phyloP scores from a whole-genome alignment of 1,140 invertebrate genomes.

The Heliconius congener region DNA sequence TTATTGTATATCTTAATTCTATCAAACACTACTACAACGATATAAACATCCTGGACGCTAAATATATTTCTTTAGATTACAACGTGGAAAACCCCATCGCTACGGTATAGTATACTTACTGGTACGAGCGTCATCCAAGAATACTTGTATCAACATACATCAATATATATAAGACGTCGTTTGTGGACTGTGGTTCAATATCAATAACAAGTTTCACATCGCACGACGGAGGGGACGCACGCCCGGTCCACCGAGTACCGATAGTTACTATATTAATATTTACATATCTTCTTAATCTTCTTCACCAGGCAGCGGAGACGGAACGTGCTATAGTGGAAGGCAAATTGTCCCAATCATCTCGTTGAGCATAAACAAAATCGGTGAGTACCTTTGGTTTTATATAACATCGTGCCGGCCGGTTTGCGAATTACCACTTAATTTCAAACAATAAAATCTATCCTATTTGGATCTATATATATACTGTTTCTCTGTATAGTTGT shows the following conservation, averaged over 20 bases:
- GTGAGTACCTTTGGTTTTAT: conserved; percentile 68
- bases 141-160: conserved; percentile 21
- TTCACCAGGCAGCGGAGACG: conserved; percentile 45
- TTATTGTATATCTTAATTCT: background rate
- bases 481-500: background rate
- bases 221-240: conserved; percentile 56
- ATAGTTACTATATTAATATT: background rate
- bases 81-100: conserved; percentile 2
- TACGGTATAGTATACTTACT: background rate
- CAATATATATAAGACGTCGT: conserved; percentile 50
- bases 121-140: conserved; percentile 7
- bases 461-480: background rate
- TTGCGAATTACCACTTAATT: background rate
- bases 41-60: conserved; percentile 1
- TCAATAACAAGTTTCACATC: conserved; percentile 62
- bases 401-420: conserved; percentile 55
- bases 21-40: background rate
- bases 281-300: conserved; percentile 33
- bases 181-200: conserved; percentile 36
- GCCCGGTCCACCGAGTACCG: conserved; percentile 21
- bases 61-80: background rate
- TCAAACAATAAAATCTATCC: background rate
- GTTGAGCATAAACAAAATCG: conserved; percentile 74
- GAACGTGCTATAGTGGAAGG: conserved; percentile 71
- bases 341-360: conserved; percentile 76